Conservation (phyloP, 2,888 invertebrate genomes). For the Leucania comma region DNA sequence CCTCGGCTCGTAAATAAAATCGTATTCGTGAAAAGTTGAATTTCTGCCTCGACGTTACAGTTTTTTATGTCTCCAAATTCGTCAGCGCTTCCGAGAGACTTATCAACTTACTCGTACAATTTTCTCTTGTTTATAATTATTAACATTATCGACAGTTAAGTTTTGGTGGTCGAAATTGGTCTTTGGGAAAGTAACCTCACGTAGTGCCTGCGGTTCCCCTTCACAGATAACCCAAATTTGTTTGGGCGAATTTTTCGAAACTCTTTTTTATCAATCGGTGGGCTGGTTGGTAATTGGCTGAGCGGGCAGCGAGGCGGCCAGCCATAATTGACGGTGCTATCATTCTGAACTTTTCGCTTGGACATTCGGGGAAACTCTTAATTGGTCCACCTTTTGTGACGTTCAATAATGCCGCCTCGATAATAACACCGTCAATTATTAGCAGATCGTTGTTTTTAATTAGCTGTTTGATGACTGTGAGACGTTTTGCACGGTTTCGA, state of each 20-base stretch:
- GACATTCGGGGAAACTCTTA: slow-evolving; percentile 90
- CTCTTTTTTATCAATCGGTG: slow-evolving; percentile 88
- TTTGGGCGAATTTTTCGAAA: slow-evolving; percentile 86
- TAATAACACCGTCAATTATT: slow-evolving; percentile 88
- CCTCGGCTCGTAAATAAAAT: slow-evolving; percentile 81
- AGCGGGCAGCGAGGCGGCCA: slow-evolving; percentile 80
- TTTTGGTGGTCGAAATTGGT: slow-evolving; percentile 75
- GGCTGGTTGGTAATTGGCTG: slow-evolving; percentile 86
- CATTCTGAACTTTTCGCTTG: slow-evolving; percentile 87
- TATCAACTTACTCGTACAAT: slow-evolving; percentile 75
- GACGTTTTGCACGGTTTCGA: slow-evolving; percentile 65
- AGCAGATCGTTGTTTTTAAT: slow-evolving; percentile 87
- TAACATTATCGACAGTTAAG: slow-evolving; percentile 80
- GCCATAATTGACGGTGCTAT: slow-evolving; percentile 89
- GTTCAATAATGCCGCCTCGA: slow-evolving; percentile 87
- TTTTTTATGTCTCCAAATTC: slow-evolving; percentile 73
- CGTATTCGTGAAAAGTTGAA: slow-evolving; percentile 81
- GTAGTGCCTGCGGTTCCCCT: slow-evolving; percentile 76
- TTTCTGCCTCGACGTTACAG: slow-evolving; percentile 73
- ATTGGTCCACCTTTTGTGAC: slow-evolving; percentile 89
- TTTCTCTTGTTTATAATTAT: slow-evolving; percentile 81
- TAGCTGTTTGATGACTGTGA: slow-evolving; percentile 75
- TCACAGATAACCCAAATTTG: slow-evolving; percentile 86
- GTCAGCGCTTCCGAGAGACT: slow-evolving; percentile 63
- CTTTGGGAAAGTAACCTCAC: slow-evolving; percentile 75